Evolutionary conservation across 2,113 vertebrate species (phyloP), one percentile per base, ranked within the genome.

Genomic region (Saccopteryx bilineata): DNA sequence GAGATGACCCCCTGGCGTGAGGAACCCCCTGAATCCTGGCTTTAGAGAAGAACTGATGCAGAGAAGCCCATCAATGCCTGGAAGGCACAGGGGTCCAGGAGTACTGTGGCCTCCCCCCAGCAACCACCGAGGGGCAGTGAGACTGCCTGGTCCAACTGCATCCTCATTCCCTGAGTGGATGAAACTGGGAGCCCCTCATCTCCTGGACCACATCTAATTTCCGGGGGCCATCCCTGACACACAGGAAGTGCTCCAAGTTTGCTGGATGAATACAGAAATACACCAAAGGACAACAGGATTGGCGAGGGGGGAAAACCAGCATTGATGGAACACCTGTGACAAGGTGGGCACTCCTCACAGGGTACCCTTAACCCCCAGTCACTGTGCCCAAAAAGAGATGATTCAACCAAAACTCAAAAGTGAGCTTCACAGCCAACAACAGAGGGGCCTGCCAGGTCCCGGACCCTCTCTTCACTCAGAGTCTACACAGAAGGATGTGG

Each of bases 261-360:
- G 33, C 72, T n/a, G 19, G 85, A 56, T 65, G 84, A 93, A 78
- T 79, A 52, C 76, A 92, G 13, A 84, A 93, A 75, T 15, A 21
- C 66, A 69, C 21, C 10, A 14, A 87, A 69, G 50, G 5, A 46
- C 23, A 66, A 69, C 3, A 33, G 58, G 75, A 9, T 23, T 15
- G 2, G 5, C 33, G 31, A 50, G 7, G 24, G 50, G 71, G 26
- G 8, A 79, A 88, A 85, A 21, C 66, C 33, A 65, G 48, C 24
- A 58, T 2, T 52, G 3, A 18, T 1, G 56, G 18, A 82, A 68
- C 31, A 58, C 48, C 23, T 50, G 75, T n/a, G 83, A 94, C 19
- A 63, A 83, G 14, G 69, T 39, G 21, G 54, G 26, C 0, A 1
- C 33, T 80, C 65, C 65, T 87, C 13, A 0, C 39, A 15, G 15